Evolutionary conservation across 2,797 vertebrate species (phyloP).

Genomic region (Mus minutoides): DNA sequence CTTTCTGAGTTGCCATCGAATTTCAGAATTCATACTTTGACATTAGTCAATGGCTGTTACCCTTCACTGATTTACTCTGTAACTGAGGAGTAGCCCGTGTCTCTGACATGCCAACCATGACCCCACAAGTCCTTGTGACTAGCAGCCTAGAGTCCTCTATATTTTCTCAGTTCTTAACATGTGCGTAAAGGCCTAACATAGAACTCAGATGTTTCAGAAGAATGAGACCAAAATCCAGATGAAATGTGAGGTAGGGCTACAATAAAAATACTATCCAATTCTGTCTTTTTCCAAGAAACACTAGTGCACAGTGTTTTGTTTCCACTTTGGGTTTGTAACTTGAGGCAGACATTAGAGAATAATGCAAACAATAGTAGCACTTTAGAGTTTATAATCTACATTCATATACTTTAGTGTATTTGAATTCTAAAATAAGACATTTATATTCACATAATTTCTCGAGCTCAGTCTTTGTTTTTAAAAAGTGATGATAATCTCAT

Average conservation of each 20-base stretch:
- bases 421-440: slow-evolving; percentile 21
- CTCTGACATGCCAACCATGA: neutral
- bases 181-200: neutral
- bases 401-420: slow-evolving; percentile 33
- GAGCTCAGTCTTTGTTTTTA: neutral
- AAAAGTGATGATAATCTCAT: neutral
- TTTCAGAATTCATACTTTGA: slow-evolving; percentile 52
- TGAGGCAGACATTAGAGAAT: neutral
- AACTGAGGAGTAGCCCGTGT: neutral
- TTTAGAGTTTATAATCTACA: slow-evolving; percentile 8
- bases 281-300: slow-evolving; percentile 11
- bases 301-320: slow-evolving; percentile 3
- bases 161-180: slow-evolving; percentile 52
- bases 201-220: slow-evolving; percentile 32
- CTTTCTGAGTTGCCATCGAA: neutral
- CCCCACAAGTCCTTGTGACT: neutral
- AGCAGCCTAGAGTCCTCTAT: neutral
- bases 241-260: neutral
- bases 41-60: neutral
- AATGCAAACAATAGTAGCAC: slow-evolving; percentile 3
- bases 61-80: slow-evolving; percentile 27
- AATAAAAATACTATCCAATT: slow-evolving; percentile 30
- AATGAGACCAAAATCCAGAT: neutral
- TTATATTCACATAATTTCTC: slow-evolving; percentile 12
- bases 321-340: slow-evolving; percentile 49